These are phyloP conservation scores for Glaucopsyche alexis DNA, from an alignment of 2,888 invertebrate genomes.

Conservation along the genomic window DNA sequence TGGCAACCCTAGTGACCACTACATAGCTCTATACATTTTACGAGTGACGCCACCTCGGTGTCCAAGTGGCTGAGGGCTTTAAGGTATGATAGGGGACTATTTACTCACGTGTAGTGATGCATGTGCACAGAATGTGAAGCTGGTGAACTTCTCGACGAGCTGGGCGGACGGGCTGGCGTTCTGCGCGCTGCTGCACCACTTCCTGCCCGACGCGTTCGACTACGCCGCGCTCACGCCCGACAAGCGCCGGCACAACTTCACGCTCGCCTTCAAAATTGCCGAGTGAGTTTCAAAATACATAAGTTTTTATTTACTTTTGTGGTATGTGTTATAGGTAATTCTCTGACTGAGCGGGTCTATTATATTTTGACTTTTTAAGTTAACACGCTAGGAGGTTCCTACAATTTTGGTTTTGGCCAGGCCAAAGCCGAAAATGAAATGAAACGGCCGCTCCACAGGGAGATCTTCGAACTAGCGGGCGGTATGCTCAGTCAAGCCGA, in stretches of 20 bases:
- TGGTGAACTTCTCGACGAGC: conserved; percentile 98
- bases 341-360: too few species aligned
- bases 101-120: neutral
- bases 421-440: too few species aligned
- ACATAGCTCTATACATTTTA: too few species aligned
- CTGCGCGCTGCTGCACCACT: conserved; percentile 99
- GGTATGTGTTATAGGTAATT: too few species aligned
- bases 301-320: neutral
- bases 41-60: neutral
- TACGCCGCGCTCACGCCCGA: conserved; percentile 93
- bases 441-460: too few species aligned
- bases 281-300: conserved; percentile 85
- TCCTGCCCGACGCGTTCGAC: conserved; percentile 98
- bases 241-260: conserved; percentile 95
- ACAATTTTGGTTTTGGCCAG: too few species aligned
- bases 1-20: too few species aligned
- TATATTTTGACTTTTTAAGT: too few species aligned
- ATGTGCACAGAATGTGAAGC: conserved; percentile 91
- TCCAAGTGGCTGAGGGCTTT: neutral
- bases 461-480: too few species aligned
- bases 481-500: too few species aligned
- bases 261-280: conserved; percentile 97
- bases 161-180: conserved; percentile 99
- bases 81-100: neutral
- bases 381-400: too few species aligned